Conservation (phyloP, 2,113 vertebrate species). For the Syrmaticus mikado region DNA sequence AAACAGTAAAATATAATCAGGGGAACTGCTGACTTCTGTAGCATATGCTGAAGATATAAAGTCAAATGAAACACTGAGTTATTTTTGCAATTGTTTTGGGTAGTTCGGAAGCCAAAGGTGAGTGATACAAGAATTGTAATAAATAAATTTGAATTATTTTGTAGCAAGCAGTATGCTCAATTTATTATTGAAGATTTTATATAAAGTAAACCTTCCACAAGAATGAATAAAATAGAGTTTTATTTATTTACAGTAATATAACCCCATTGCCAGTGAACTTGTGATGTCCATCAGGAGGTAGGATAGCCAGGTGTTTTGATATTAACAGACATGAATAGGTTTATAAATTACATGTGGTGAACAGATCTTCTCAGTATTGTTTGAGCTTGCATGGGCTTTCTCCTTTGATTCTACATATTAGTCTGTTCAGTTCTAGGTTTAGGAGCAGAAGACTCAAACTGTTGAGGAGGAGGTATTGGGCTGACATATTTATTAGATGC, state of each 20-base stretch:
- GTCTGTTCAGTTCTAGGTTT: not conserved
- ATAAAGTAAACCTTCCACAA: not conserved
- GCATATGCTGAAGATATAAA: not conserved
- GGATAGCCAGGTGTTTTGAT: not conserved
- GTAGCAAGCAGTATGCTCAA: not conserved
- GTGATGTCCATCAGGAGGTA: not conserved
- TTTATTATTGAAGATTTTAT: not conserved
- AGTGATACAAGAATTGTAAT: not conserved
- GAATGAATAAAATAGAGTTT: not conserved
- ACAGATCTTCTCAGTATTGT: not conserved
- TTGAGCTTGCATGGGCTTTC: not conserved
- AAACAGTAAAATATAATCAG: not conserved
- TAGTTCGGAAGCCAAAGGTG: not conserved
- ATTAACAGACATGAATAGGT: not conserved
- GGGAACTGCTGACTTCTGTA: not conserved
- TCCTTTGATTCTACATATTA: not conserved
- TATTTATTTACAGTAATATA: not conserved
- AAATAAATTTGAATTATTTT: not conserved
- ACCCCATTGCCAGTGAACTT: not conserved
- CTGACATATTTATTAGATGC: not conserved
- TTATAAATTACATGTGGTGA: not conserved
- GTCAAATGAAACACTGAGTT: not conserved
- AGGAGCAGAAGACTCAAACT: not conserved
- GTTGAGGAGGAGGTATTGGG: not conserved
- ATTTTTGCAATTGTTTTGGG: not conserved